Percentiles rank a stretch among this genome's conserved stretches.
Evolutionary conservation across 1,140 invertebrate genomes (phyloP).

Genomic region (Harpegnathos saltator): DNA sequence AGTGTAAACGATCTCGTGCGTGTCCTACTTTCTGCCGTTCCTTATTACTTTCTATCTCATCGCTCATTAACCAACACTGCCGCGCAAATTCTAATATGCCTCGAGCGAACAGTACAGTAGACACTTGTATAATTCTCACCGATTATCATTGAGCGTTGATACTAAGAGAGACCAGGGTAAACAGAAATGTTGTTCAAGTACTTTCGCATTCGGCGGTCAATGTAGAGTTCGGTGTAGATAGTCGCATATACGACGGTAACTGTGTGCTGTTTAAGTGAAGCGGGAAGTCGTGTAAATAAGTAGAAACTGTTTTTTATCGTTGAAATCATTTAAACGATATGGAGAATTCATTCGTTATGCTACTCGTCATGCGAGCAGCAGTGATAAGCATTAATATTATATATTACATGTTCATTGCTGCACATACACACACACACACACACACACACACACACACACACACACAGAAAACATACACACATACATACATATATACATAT

Average conservation of each 20-base stretch:
- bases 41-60: constrained; percentile 47
- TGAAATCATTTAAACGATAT: constrained; percentile 65
- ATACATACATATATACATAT: constrained; percentile 56
- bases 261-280: constrained; percentile 55
- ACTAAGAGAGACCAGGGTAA: constrained; percentile 18
- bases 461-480: constrained; percentile 42
- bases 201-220: constrained; percentile 34
- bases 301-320: constrained; percentile 75
- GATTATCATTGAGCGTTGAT: constrained; percentile 65
- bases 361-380: constrained; percentile 72
- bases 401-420: constrained; percentile 54
- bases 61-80: constrained; percentile 72
- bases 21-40: constrained; percentile 25
- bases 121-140: constrained; percentile 66
- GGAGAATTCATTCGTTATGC: constrained; percentile 67
- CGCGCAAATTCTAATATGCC: constrained; percentile 69
- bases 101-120: constrained; percentile 51
- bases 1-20: neutral
- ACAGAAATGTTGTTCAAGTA: constrained; percentile 42
- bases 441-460: constrained; percentile 32
- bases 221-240: constrained; percentile 53
- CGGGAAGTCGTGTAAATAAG: constrained; percentile 68
- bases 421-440: constrained; percentile 37
- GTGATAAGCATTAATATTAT: constrained; percentile 60
- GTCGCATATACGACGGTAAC: constrained; percentile 32